Conservation (phyloP, 1,140 invertebrate species). For the Hyphantria cunea region DNA sequence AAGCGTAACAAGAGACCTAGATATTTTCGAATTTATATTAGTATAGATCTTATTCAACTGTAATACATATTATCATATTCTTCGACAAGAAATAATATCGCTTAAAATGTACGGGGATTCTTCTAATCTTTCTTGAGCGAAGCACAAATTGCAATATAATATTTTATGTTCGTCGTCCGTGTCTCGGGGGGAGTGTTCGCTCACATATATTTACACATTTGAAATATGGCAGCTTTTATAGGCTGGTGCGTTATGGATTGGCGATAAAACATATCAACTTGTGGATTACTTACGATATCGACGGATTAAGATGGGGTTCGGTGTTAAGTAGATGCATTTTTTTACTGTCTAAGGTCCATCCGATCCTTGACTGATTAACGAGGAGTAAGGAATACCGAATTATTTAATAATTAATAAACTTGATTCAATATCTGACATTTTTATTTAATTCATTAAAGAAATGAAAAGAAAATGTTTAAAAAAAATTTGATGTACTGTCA, state of each 20-base stretch:
- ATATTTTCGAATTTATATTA: no score
- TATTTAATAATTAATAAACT: no score
- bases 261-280: conserved; percentile 61
- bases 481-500: no score
- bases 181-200: conserved; percentile 36
- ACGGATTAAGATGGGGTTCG: neutral
- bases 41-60: no score
- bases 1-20: no score
- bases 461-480: no score
- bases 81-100: conserved; percentile 26
- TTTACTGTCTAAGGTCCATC: no score
- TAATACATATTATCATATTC: conserved; percentile 4
- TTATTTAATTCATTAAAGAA: no score
- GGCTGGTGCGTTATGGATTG: conserved; percentile 73
- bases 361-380: no score
- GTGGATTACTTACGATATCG: conserved; percentile 30
- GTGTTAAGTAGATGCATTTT: neutral
- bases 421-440: no score
- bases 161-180: conserved; percentile 56
- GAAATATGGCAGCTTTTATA: conserved; percentile 71
- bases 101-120: conserved; percentile 37
- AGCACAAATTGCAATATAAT: conserved; percentile 65
- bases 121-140: conserved; percentile 58
- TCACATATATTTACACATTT: conserved; percentile 74
- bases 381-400: no score